Percentiles rank a stretch among this genome's conserved stretches.
Conservation (phyloP, 2,797 vertebrate genomes). For the Rhynchotus rufescens region DNA sequence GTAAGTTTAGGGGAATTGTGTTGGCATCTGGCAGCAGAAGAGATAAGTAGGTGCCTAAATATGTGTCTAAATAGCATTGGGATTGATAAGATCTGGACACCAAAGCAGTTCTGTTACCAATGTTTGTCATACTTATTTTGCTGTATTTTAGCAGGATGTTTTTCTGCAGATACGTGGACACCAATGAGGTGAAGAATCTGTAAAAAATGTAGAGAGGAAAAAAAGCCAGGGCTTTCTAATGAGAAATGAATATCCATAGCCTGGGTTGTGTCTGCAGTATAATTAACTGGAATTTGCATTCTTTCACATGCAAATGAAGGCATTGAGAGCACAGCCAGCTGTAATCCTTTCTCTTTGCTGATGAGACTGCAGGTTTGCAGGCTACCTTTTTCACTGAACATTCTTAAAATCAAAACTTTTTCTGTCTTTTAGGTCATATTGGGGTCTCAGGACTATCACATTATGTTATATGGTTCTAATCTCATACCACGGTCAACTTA, state of each 20-base stretch:
- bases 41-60: neutral
- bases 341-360: constrained; percentile 28
- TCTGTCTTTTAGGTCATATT: neutral
- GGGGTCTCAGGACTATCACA: neutral
- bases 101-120: neutral
- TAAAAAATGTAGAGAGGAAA: neutral
- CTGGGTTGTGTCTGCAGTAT: constrained; percentile 24
- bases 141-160: neutral
- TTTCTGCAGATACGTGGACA: neutral
- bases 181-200: neutral
- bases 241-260: constrained; percentile 38
- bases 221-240: constrained; percentile 4
- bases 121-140: neutral
- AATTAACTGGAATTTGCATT: constrained; percentile 52
- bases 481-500: neutral
- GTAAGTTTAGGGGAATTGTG: neutral
- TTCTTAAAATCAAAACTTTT: constrained; percentile 8
- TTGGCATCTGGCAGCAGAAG: neutral
- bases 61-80: neutral
- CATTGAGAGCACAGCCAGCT: neutral
- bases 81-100: neutral
- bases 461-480: constrained; percentile 19
- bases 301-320: constrained; percentile 70
- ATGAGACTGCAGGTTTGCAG: neutral
- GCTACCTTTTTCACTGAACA: constrained; percentile 16